These are phyloP conservation scores for Anarsia innoxiella DNA, from an alignment of 2,888 invertebrate species.

Conservation along the genomic window DNA sequence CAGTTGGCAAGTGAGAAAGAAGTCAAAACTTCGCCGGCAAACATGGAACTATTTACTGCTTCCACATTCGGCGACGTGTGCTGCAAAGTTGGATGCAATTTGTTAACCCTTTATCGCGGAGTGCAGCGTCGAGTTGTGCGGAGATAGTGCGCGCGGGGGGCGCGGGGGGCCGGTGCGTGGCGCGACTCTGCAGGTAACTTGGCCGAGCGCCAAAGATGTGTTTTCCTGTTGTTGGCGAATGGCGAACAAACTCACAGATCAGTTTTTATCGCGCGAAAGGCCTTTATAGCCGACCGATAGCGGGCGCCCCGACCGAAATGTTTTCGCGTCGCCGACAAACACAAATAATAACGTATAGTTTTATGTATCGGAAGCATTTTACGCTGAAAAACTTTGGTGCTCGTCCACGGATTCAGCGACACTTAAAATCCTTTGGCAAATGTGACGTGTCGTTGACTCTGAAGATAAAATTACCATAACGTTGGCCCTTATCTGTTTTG, in stretches of 20 bases:
- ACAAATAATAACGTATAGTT: slow-evolving; percentile 70
- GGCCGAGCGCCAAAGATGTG: slow-evolving; percentile 68
- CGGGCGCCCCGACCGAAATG: slow-evolving; percentile 54
- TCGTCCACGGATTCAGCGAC: slow-evolving; percentile 38
- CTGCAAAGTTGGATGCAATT: slow-evolving; percentile 64
- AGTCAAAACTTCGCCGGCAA: slow-evolving; percentile 64
- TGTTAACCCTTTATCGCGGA: slow-evolving; percentile 66
- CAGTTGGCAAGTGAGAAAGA: slow-evolving; percentile 59
- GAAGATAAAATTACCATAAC: slow-evolving; percentile 22
- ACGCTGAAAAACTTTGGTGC: slow-evolving; percentile 68
- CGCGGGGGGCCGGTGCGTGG: slow-evolving; percentile 23
- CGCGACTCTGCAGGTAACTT: slow-evolving; percentile 60
- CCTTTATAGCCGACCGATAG: slow-evolving; percentile 72
- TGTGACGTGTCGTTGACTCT: slow-evolving; percentile 7
- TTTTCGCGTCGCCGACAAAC: slow-evolving; percentile 62
- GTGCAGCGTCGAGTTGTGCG: slow-evolving; percentile 31
- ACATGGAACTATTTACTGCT: slow-evolving; percentile 66
- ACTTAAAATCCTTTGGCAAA: slow-evolving; percentile 42
- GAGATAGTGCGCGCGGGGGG: slow-evolving; percentile 18
- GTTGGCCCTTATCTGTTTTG: slow-evolving; percentile 31
- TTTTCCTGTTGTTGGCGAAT: slow-evolving; percentile 70
- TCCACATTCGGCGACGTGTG: slow-evolving; percentile 62
- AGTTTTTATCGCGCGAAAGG: slow-evolving; percentile 75
- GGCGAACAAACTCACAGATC: slow-evolving; percentile 71
- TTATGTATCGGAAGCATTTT: slow-evolving; percentile 73